Conservation (phyloP, 1,140 invertebrate species). For the Hyposmocoma kahamanoa region DNA sequence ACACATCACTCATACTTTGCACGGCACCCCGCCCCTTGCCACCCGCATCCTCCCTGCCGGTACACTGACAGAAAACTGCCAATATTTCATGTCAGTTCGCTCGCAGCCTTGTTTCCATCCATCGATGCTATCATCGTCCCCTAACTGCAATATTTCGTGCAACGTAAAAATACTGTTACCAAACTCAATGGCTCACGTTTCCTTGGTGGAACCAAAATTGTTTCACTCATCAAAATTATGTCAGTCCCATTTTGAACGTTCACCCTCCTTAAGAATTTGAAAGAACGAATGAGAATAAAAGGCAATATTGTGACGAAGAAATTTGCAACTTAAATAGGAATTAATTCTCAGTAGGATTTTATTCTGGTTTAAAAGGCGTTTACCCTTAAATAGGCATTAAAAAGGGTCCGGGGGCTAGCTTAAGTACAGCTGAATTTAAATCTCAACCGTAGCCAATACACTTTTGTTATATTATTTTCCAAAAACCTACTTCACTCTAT, state of each 20-base stretch:
- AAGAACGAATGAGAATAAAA: conserved; percentile 6
- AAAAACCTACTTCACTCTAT: conserved; percentile 1
- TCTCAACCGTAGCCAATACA: background rate
- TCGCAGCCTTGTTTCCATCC: conserved; percentile 7
- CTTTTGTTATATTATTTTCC: conserved; percentile 7
- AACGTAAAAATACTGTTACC: too few relatives aligned
- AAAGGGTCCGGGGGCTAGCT: conserved; percentile 16
- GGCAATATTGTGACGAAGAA: conserved; percentile 16
- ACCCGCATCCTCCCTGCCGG: conserved; percentile 9
- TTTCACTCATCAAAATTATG: too few relatives aligned
- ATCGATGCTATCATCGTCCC: conserved; percentile 6
- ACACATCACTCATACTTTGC: conserved; percentile 14
- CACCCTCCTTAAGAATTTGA: too few relatives aligned
- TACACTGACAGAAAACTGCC: conserved; percentile 12
- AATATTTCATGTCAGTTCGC: conserved; percentile 12
- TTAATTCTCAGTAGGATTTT: conserved; percentile 23
- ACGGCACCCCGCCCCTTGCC: background rate
- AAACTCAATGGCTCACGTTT: too few relatives aligned
- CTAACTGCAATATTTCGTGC: too few relatives aligned
- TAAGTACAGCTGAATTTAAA: conserved; percentile 16
- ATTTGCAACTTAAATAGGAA: conserved; percentile 20
- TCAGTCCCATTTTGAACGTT: too few relatives aligned
- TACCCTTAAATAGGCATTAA: conserved; percentile 21
- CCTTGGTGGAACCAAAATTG: too few relatives aligned
- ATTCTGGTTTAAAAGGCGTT: conserved; percentile 24